Conservation (phyloP, 92 coral and sea anemone genomes). For the Parazoanthus darwini region DNA sequence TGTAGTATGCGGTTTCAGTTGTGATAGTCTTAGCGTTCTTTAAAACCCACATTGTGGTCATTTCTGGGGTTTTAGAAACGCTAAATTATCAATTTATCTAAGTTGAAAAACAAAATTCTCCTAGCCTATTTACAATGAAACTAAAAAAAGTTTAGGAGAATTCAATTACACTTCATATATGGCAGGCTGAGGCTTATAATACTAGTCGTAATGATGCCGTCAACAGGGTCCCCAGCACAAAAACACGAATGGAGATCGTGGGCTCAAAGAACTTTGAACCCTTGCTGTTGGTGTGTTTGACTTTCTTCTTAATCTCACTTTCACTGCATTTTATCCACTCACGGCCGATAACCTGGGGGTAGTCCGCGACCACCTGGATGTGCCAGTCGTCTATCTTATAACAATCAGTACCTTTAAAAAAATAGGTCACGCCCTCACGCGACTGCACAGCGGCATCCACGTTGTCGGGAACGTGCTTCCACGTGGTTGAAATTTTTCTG, state of each 20-base stretch:
- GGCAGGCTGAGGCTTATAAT: not conserved
- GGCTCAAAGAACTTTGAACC: not conserved
- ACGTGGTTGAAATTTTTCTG: conserved; percentile 49
- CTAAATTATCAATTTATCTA: too few species aligned
- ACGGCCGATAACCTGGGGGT: conserved; percentile 42
- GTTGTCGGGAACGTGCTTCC: conserved; percentile 57
- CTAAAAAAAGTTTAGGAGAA: too few species aligned
- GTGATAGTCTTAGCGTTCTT: too few species aligned
- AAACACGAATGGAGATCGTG: not conserved
- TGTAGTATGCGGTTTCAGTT: too few species aligned
- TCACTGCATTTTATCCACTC: conserved; percentile 34
- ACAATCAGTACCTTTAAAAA: conserved; percentile 62
- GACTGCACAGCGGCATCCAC: conserved; percentile 69
- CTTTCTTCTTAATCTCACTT: conserved; percentile 27
- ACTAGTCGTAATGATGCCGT: not conserved
- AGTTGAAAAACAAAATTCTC: too few species aligned
- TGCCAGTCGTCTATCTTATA: conserved; percentile 60
- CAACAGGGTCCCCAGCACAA: not conserved
- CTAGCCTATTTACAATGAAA: too few species aligned
- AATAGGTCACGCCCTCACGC: conserved; percentile 57
- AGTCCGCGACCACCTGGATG: conserved; percentile 49
- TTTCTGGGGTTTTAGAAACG: too few species aligned
- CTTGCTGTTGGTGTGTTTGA: not conserved
- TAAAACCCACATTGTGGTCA: too few species aligned
- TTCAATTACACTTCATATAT: too few species aligned